Conservation (phyloP, 2,888 invertebrate species). For the Drosophila nigritarsus region DNA sequence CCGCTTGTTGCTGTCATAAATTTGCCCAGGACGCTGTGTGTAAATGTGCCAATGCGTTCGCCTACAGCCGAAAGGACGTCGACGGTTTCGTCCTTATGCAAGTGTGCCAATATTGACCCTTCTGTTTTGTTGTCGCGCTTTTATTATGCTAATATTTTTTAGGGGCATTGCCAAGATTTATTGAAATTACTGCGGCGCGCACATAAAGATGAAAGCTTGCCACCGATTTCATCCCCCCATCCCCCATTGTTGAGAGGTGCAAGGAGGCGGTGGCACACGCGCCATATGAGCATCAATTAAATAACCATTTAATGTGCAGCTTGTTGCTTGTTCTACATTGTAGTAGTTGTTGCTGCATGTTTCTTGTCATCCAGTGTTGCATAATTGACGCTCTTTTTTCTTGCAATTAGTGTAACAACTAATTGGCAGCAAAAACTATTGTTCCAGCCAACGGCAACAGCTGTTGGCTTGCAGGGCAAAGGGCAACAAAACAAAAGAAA, state of each 20-base stretch:
- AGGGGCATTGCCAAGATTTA: constrained; percentile 73
- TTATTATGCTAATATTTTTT: constrained; percentile 81
- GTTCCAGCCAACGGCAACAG: constrained; percentile 48
- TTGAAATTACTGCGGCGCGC: constrained; percentile 76
- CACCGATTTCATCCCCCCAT: background rate
- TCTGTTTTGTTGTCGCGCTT: constrained; percentile 77
- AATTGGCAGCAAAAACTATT: constrained; percentile 78
- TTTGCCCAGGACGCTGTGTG: constrained; percentile 56
- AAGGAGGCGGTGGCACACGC: constrained; percentile 14
- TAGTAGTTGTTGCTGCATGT: constrained; percentile 28
- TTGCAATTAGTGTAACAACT: constrained; percentile 70
- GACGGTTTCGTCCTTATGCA: background rate
- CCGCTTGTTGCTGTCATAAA: constrained; percentile 67
- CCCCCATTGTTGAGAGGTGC: constrained; percentile 12
- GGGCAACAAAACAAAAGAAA: constrained; percentile 12
- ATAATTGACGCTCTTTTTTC: constrained; percentile 68
- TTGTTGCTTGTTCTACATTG: constrained; percentile 58
- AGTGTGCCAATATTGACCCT: constrained; percentile 71
- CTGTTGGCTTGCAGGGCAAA: constrained; percentile 29
- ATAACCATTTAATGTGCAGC: constrained; percentile 62
- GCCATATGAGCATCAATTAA: constrained; percentile 68
- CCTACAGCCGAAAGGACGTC: constrained; percentile 21
- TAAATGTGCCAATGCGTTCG: constrained; percentile 76
- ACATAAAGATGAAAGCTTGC: constrained; percentile 22
- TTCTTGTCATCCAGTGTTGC: constrained; percentile 54